Percentiles rank a stretch among this genome's conserved stretches.
phyloP scores from a whole-genome alignment of 2,113 vertebrate genomes.

The Agapornis roseicollis region DNA sequence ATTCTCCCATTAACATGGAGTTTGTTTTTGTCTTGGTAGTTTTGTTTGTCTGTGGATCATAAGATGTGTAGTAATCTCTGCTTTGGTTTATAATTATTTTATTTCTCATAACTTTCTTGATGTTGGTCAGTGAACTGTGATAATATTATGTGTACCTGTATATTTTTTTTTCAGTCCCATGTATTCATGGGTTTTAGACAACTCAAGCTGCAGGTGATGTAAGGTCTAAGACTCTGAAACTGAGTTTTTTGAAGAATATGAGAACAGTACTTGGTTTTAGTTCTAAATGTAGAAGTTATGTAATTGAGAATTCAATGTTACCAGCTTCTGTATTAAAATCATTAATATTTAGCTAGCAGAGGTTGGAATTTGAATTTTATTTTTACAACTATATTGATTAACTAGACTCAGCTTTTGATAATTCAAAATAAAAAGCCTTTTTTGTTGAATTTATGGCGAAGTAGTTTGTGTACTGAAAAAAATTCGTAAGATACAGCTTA shows the following conservation, averaged over 20 bases:
- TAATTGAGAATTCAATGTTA: background rate
- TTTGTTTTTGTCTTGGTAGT: background rate
- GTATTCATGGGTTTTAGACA: background rate
- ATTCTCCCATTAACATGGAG: background rate
- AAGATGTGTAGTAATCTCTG: background rate
- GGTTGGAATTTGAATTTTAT: background rate
- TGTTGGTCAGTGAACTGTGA: background rate
- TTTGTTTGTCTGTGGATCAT: background rate
- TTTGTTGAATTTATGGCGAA: background rate
- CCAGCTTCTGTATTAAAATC: background rate
- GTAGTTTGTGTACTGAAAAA: background rate
- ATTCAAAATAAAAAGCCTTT: background rate
- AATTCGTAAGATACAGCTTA: background rate
- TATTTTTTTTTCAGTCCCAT: background rate
- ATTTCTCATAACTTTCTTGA: background rate
- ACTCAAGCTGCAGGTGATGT: background rate
- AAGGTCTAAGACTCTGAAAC: background rate
- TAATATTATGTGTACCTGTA: background rate
- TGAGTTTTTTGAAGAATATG: background rate
- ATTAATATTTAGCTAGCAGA: background rate
- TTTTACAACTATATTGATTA: background rate
- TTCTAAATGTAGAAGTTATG: background rate
- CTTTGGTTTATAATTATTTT: background rate
- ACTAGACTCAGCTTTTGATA: background rate
- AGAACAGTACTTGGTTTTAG: background rate